Evolutionary conservation across 2,797 vertebrate genomes (phyloP).

Genomic region (Emydoidea blandingii): DNA sequence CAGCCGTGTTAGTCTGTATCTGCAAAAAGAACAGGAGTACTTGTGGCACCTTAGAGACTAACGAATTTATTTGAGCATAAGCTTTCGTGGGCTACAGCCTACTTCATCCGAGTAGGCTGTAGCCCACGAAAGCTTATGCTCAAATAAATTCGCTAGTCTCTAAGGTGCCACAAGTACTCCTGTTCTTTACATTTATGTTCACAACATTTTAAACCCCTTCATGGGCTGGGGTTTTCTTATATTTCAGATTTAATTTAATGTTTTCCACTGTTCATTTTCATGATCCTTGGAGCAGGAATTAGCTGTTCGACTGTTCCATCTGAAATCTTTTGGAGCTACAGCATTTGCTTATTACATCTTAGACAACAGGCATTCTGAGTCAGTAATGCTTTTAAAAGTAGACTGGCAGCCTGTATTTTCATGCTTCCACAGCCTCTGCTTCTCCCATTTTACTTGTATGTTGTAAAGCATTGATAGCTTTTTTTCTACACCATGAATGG

Average conservation of each 20-base stretch:
- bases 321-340: neutral
- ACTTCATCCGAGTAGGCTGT: too few species aligned
- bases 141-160: too few species aligned
- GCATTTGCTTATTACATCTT: neutral
- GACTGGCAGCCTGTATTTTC: neutral
- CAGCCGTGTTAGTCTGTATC: too few species aligned
- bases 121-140: too few species aligned
- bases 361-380: neutral
- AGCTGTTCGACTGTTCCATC: neutral
- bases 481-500: neutral
- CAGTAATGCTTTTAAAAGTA: neutral
- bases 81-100: too few species aligned
- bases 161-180: too few species aligned
- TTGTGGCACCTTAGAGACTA: too few species aligned
- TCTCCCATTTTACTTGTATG: neutral
- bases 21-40: too few species aligned
- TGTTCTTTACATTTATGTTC: neutral
- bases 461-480: rapidly evolving
- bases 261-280: neutral
- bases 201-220: neutral
- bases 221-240: neutral
- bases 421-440: neutral
- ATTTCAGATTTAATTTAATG: constrained; percentile 6
- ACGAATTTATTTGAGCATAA: too few species aligned
- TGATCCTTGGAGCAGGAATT: neutral